phyloP scores from a whole-genome alignment of 2,113 vertebrate genomes.

The Protomyctophum bolini region DNA sequence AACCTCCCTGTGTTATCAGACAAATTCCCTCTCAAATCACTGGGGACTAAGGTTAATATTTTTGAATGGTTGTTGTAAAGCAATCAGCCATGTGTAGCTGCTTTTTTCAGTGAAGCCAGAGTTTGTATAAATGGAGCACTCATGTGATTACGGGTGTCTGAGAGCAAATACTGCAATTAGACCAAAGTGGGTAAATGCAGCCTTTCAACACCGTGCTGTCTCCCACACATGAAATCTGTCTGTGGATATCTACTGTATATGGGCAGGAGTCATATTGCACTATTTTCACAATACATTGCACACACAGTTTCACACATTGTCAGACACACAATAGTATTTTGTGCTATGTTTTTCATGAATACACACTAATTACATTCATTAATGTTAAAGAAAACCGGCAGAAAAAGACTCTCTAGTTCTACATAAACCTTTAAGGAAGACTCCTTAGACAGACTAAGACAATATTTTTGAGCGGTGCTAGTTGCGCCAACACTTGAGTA shows the following conservation, averaged over 20 bases:
- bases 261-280: slow-evolving; percentile 57
- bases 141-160: slow-evolving; percentile 63
- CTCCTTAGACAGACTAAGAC: no score
- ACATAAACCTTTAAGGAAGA: no score
- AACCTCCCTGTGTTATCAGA: slow-evolving; percentile 44
- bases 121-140: slow-evolving; percentile 74
- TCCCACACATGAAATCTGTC: slow-evolving; percentile 70
- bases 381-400: no score
- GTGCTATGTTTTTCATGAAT: background rate
- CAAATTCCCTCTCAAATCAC: slow-evolving; percentile 55
- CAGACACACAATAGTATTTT: slow-evolving; percentile 23
- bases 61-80: slow-evolving; percentile 68
- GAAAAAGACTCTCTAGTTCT: no score
- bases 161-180: slow-evolving; percentile 75
- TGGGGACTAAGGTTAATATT: slow-evolving; percentile 61
- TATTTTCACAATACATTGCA: slow-evolving; percentile 35
- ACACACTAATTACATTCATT: background rate
- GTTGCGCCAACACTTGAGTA: no score
- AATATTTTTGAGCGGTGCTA: no score
- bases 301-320: slow-evolving; percentile 17
- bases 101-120: slow-evolving; percentile 62
- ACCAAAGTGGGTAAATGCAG: slow-evolving; percentile 79
- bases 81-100: slow-evolving; percentile 64
- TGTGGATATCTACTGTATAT: slow-evolving; percentile 43
- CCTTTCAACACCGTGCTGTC: slow-evolving; percentile 68